A percentile compares a stretch with the other conserved stretches of the same genome.
Evolutionary conservation across 2,113 vertebrate species (phyloP).

Genomic region (Bungarus multicinctus): DNA sequence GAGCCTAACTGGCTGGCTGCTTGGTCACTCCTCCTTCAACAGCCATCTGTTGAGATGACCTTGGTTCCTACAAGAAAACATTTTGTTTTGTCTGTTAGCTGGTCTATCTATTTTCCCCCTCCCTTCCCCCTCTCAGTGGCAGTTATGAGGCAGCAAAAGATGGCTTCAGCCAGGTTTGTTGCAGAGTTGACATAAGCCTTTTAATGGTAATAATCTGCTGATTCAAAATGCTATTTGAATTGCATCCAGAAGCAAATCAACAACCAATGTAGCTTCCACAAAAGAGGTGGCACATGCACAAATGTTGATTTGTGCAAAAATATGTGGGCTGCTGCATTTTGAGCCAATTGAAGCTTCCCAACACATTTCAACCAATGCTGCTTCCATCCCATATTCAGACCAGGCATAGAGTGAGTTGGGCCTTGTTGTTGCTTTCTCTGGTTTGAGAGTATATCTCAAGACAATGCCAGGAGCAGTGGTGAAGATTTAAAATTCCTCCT

Average conservation of each 20-base stretch:
- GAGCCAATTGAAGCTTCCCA: neutral
- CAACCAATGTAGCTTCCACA: neutral
- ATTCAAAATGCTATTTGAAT: neutral
- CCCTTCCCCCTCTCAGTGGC: no score
- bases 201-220: neutral
- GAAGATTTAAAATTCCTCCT: neutral
- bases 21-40: no score
- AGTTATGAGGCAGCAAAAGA: no score
- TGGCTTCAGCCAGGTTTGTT: no score
- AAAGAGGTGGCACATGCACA: neutral
- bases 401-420: neutral
- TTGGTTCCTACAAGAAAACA: no score
- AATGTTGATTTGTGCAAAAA: neutral
- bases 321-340: neutral
- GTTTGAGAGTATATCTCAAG: neutral
- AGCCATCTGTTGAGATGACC: no score
- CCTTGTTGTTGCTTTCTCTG: neutral
- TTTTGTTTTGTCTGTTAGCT: no score
- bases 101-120: no score
- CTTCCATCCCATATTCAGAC: neutral
- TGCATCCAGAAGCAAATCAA: neutral
- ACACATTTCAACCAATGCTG: neutral
- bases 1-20: no score
- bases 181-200: neutral
- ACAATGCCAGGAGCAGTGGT: neutral